Base-by-base conservation (phyloP, 2,113 vertebrate species). In the Drymodes brunneopygia region DNA sequence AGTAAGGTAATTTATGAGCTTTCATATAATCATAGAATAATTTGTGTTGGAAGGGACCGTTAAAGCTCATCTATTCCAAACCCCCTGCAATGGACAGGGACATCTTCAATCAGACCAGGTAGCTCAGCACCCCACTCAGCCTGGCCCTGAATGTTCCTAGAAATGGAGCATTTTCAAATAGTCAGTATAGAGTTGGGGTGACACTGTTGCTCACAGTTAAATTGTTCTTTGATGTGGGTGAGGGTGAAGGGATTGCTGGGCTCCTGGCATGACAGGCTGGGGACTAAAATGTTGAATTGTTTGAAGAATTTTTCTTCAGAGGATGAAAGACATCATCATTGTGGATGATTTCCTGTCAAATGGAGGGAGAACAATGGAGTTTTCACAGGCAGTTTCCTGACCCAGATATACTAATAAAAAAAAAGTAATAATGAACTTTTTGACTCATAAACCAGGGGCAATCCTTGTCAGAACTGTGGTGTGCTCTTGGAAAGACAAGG, bases 141-240 rank as follows among this genome's bases (percentile, higher is more conserved):
- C 29, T 69, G n/a, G 78, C 31, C 40, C 20, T 20, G 56, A 33
- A 33, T 33, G 10, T 33, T 56, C 62, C 40, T 60, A 23, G 27
- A 31, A 69, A 77, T 17, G 12, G 15, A 25, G 12, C 35, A 50
- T 48, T 83, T 58, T 23, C 3, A 38, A 81, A 14, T 5, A 74
- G 36, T 11, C 64, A 11, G 1, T 33, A 6, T 4, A 60, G 65
- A 40, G 58, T 17, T 81, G 80, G 27, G 58, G 24, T 22, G 45
- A 51, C 27, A 11, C 18, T 64, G 31, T 9, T 44, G 36, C n/a
- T 86, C 50, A 42, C 22, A 23, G 67, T 31, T 12, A 15, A 27
- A 10, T 10, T 44, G 35, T 9, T 36, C 33, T n/a, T 29, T 4
- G 21, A 21, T 67, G 2, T 1, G 15, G 65, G 7, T 0, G 1